Conservation (phyloP, 2,888 invertebrate species). For the Vesta saturnalis region DNA sequence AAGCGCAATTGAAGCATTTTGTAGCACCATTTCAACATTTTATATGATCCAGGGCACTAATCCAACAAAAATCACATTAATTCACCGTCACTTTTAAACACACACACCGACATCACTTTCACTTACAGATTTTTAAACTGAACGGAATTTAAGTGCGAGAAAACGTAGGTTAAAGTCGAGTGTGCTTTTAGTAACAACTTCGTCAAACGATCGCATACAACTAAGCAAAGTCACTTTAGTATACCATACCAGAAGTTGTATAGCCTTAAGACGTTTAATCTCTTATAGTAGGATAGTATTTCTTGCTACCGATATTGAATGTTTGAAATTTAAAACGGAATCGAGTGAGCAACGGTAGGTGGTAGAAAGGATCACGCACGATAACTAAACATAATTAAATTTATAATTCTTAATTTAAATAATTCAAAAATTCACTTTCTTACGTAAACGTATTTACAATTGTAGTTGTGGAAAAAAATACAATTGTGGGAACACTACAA, state of each 20-base stretch:
- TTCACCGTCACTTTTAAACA: slow-evolving; percentile 9
- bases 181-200: too few species aligned
- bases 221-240: slow-evolving; percentile 32
- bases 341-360: too few species aligned
- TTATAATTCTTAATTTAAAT: too few species aligned
- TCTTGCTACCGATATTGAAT: neutral
- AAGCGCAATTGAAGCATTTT: slow-evolving; percentile 35
- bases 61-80: neutral
- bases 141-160: neutral
- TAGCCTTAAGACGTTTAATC: slow-evolving; percentile 31
- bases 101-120: neutral
- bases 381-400: too few species aligned
- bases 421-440: too few species aligned
- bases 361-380: too few species aligned
- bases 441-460: too few species aligned
- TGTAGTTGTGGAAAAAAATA: too few species aligned
- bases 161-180: slow-evolving; percentile 4
- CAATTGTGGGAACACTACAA: too few species aligned
- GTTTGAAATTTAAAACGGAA: slow-evolving; percentile 1
- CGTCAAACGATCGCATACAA: slow-evolving; percentile 32
- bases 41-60: neutral
- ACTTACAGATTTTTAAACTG: neutral
- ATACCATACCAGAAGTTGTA: slow-evolving; percentile 19
- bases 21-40: slow-evolving; percentile 38
- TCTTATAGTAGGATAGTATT: slow-evolving; percentile 5